These are phyloP conservation scores for Yponomeuta cagnagella DNA, from an alignment of 2,888 invertebrate species.

Conservation along the genomic window DNA sequence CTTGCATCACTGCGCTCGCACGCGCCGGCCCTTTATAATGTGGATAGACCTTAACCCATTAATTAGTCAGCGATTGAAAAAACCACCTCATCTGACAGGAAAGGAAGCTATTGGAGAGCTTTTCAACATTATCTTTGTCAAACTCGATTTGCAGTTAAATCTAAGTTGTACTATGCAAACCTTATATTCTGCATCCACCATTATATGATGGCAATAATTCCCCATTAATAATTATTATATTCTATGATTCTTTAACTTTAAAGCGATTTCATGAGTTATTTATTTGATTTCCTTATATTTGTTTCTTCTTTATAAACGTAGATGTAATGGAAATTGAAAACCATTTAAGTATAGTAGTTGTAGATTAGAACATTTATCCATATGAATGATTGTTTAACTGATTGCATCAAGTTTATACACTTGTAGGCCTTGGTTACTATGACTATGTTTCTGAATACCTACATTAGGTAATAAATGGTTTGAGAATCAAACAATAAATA, in stretches of 20 bases:
- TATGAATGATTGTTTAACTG: not conserved
- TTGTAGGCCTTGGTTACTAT: not conserved
- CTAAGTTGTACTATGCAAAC: conserved; percentile 20
- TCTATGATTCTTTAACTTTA: conserved; percentile 23
- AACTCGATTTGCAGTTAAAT: too few species aligned
- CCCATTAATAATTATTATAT: conserved; percentile 11
- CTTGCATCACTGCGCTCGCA: too few species aligned
- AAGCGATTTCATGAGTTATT: conserved; percentile 42
- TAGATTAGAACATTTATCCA: not conserved
- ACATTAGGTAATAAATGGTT: not conserved
- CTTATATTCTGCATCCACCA: conserved; percentile 35
- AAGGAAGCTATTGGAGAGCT: too few species aligned
- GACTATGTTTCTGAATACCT: not conserved
- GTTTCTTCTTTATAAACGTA: conserved; percentile 26
- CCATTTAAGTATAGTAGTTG: not conserved
- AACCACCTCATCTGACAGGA: too few species aligned
- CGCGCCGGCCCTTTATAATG: too few species aligned
- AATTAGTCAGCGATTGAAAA: too few species aligned
- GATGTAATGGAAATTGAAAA: not conserved
- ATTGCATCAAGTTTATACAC: not conserved
- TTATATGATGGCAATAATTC: conserved; percentile 43
- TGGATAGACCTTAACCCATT: too few species aligned
- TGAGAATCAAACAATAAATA: conserved; percentile 16
- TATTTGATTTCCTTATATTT: conserved; percentile 36
- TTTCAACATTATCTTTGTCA: too few species aligned